These are phyloP conservation scores for Seriola aureovittata DNA, from an alignment of 2,113 vertebrate genomes.

Conservation along the genomic window DNA sequence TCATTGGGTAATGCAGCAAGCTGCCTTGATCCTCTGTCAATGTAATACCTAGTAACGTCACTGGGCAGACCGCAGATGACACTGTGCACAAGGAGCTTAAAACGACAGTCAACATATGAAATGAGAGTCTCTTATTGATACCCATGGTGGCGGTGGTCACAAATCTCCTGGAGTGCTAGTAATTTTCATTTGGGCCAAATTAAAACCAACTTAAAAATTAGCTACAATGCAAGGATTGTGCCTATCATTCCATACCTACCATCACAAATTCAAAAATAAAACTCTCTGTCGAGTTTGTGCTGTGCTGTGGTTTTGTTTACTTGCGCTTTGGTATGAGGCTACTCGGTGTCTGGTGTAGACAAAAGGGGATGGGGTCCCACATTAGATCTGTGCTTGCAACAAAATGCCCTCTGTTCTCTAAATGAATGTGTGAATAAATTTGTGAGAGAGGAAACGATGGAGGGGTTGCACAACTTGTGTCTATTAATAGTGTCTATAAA, in stretches of 20 bases:
- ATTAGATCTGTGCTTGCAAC: slow-evolving; percentile 62
- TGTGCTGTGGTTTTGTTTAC: slow-evolving; percentile 49
- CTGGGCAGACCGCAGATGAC: neutral
- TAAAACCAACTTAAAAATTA: neutral
- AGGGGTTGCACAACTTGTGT: slow-evolving; percentile 38
- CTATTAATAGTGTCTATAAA: slow-evolving; percentile 73
- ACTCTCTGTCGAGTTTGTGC: neutral
- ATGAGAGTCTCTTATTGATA: neutral
- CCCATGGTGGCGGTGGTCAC: neutral
- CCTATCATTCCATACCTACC: too few species aligned
- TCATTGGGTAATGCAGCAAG: slow-evolving; percentile 62
- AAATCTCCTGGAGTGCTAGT: neutral
- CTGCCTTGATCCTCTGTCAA: slow-evolving; percentile 46
- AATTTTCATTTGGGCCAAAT: neutral
- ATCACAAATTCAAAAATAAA: neutral
- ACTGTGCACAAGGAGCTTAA: slow-evolving; percentile 8
- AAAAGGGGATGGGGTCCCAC: slow-evolving; percentile 64
- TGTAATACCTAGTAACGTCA: slow-evolving; percentile 25
- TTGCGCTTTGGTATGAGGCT: slow-evolving; percentile 53
- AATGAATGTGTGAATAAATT: slow-evolving; percentile 63
- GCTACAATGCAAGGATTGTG: neutral
- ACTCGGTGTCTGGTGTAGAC: slow-evolving; percentile 55
- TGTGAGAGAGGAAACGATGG: slow-evolving; percentile 53
- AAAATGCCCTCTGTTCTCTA: slow-evolving; percentile 70
- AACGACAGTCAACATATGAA: neutral